Evolutionary conservation across 2,113 vertebrate species (phyloP).

Genomic region (Dryoscopus gambensis): DNA sequence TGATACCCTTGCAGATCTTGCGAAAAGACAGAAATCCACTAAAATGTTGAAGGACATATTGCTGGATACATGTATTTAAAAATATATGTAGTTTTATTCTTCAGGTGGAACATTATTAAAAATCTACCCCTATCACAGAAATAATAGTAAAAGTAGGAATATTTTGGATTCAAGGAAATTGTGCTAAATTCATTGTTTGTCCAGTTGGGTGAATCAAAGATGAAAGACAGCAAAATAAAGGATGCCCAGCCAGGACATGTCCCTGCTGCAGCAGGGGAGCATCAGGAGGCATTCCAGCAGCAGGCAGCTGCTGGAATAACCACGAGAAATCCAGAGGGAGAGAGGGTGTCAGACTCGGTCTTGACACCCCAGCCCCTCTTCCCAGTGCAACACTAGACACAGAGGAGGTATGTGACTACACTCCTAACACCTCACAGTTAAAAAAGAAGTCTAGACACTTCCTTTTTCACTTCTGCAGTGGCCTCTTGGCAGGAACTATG

Average conservation of each 20-base stretch:
- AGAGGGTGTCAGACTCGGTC: not conserved
- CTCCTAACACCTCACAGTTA: not conserved
- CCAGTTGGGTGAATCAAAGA: not conserved
- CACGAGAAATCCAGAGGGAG: not conserved
- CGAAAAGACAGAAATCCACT: not conserved
- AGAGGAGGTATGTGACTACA: not conserved
- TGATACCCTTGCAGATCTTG: not conserved
- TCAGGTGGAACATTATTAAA: not conserved
- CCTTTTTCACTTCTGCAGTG: not conserved
- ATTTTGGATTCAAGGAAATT: not conserved
- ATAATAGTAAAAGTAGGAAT: not conserved
- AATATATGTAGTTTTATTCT: not conserved
- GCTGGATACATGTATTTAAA: not conserved
- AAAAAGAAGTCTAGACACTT: not conserved
- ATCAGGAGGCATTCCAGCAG: not conserved
- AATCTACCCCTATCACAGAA: not conserved
- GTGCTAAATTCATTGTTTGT: not conserved
- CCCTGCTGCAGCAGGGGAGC: rapidly evolving
- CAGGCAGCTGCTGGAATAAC: not conserved
- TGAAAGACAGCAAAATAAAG: not conserved
- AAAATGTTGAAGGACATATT: not conserved
- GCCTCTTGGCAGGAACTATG: not conserved
- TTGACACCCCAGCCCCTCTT: not conserved
- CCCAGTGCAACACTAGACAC: not conserved
- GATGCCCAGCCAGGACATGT: rapidly evolving